Conservation (phyloP, 2,113 vertebrate genomes). For the Rhadina sibilatrix region DNA sequence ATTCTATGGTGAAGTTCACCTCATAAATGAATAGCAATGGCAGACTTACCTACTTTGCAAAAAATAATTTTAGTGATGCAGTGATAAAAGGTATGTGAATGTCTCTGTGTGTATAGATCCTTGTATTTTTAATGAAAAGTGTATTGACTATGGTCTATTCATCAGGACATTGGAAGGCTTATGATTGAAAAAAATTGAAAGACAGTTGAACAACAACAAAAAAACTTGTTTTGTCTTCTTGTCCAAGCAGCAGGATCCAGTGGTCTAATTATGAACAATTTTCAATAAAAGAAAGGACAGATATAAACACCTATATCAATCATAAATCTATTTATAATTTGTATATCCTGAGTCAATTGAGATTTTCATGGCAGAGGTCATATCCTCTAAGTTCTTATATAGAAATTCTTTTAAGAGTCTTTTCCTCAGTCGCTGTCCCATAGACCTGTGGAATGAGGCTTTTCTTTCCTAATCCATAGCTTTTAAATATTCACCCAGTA, state of each 20-base stretch:
- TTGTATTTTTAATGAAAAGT: not conserved
- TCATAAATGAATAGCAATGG: not conserved
- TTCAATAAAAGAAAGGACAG: not conserved
- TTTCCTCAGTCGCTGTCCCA: not conserved
- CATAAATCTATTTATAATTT: not conserved
- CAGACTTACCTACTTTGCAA: not conserved
- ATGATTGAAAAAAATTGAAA: not conserved
- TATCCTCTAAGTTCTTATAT: not conserved
- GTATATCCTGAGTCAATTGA: not conserved
- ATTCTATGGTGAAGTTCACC: not conserved
- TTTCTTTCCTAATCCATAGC: not conserved
- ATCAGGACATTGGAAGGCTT: not conserved
- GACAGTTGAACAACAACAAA: not conserved
- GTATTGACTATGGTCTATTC: not conserved
- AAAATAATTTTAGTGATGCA: not conserved
- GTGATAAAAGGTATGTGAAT: not conserved
- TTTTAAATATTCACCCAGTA: not conserved
- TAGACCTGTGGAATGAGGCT: not conserved
- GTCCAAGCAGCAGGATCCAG: not conserved
- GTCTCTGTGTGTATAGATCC: not conserved
- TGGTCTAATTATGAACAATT: not conserved
- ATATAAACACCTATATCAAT: not conserved
- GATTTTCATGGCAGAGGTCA: not conserved
- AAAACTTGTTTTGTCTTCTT: not conserved
- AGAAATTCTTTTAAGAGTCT: not conserved